Base-by-base conservation (phyloP, 2,888 invertebrate genomes). In the Hypena proboscidalis region DNA sequence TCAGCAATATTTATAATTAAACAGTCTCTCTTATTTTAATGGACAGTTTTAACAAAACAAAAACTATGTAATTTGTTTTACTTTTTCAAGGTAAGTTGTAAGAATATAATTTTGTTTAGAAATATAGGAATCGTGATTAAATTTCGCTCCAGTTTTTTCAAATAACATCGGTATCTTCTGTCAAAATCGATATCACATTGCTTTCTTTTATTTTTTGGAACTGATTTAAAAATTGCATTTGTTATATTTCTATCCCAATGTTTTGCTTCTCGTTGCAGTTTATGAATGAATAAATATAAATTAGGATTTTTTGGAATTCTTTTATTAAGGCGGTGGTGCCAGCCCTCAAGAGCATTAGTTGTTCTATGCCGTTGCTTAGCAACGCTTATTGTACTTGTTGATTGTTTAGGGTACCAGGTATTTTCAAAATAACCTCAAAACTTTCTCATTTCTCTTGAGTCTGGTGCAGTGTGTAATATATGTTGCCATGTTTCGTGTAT, bases 241-340 rank as follows among this genome's bases (percentile, higher is more conserved):
- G 7, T 8, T 22, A 22, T 33, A 9, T 23, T 15, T 37, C 29
- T 27, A 14, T 37, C 21, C 36, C 36, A 37, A 37, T 37, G 14
- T 37, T 37, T 37, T 11, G 27, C 29, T 37, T 37, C 36, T n/a
- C n/a, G n/a, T n/a, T n/a, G n/a, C n/a, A n/a, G n/a, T n/a, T n/a
- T n/a, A n/a, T n/a, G n/a, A n/a, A n/a, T n/a, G n/a, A 33, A 33
- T 33, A 33, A 13, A 21, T 33, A 33, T 21, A 33, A 33, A 33
- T 22, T 33, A 11, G 32, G 32, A 10, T 33, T 22, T 33, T 33
- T 33, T 21, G 32, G 32, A n/a, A 33, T 33, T 25, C 35, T 25
- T 35, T 25, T 26, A 35, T 35, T 27, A 7, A 19, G 9, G 13
- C 26, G 26, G 14, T 14, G 26, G 26, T 27, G 26, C 14, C 26